Conservation (phyloP, 2,797 vertebrate species). For the Bradypodion pumilum region DNA sequence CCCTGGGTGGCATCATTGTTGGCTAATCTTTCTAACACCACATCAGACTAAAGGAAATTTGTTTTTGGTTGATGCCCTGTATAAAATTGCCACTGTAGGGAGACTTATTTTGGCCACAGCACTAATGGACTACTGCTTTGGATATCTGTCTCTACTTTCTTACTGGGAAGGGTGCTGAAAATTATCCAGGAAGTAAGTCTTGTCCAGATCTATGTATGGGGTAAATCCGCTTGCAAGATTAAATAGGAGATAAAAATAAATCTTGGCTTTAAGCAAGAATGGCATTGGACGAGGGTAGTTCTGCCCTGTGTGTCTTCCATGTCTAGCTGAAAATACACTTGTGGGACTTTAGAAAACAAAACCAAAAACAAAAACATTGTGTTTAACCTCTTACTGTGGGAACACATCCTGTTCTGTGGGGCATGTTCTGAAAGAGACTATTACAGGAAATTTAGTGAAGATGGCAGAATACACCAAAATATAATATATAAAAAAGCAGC, state of each 20-base stretch:
- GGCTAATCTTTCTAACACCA: no score
- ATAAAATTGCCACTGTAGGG: not conserved
- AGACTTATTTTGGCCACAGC: not conserved
- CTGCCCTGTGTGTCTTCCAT: not conserved
- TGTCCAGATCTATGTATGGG: not conserved
- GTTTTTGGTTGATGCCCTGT: no score
- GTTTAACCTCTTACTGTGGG: no score
- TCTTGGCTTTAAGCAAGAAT: slow-evolving; percentile 1
- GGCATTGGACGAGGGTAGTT: not conserved
- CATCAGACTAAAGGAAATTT: no score
- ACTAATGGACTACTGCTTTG: not conserved
- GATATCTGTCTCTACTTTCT: not conserved
- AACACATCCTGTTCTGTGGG: no score
- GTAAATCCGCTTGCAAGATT: not conserved
- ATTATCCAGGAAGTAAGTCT: not conserved
- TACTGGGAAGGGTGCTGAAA: not conserved
- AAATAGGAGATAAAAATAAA: slow-evolving; percentile 10
- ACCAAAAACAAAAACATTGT: no score
- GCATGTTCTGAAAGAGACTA: no score
- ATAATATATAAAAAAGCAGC: no score
- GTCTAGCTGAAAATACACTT: not conserved
- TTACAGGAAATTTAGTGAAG: no score
- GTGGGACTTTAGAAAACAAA: no score
- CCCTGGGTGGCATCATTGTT: no score
- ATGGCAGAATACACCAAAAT: no score